Conservation (phyloP, 2,113 vertebrate species). For the Podarcis muralis region DNA sequence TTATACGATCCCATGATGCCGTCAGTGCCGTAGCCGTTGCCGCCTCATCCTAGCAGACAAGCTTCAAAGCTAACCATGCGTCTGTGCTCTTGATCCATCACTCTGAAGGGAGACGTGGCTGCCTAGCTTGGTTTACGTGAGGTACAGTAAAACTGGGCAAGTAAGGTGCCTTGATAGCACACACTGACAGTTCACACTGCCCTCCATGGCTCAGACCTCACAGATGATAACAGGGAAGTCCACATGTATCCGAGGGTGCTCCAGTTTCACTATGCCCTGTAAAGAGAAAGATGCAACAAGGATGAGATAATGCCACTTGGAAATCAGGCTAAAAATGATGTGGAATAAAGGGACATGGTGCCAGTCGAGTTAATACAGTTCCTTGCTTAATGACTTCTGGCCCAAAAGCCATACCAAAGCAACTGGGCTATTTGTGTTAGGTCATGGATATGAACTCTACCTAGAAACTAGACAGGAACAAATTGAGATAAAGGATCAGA, state of each 20-base stretch:
- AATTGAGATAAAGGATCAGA: not conserved
- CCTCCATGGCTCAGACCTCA: slow-evolving; percentile 82
- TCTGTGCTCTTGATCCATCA: slow-evolving; percentile 33
- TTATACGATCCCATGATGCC: not conserved
- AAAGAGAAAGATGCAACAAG: slow-evolving; percentile 39
- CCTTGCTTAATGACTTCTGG: not conserved
- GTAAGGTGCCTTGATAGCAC: not conserved
- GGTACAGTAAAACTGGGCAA: slow-evolving; percentile 27
- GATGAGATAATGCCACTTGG: not conserved
- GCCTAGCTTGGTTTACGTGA: slow-evolving; percentile 32
- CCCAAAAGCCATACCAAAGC: fast-evolving
- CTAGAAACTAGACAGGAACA: not conserved
- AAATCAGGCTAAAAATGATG: not conserved
- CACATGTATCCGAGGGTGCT: slow-evolving; percentile 93
- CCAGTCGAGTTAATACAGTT: not conserved
- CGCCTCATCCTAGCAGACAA: not conserved
- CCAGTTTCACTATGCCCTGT: slow-evolving; percentile 93
- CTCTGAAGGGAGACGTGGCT: not conserved
- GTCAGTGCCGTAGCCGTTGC: not conserved
- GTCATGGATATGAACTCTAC: not conserved
- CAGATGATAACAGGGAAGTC: slow-evolving; percentile 97
- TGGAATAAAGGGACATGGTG: fast-evolving
- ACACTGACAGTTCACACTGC: slow-evolving; percentile 29
- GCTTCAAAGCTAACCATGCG: not conserved
- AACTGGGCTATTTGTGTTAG: not conserved